A percentile compares a stretch with the other conserved stretches of the same genome.
phyloP scores from a whole-genome alignment of 1,140 invertebrate genomes.

The Scaptodrosophila lebanonensis region DNA sequence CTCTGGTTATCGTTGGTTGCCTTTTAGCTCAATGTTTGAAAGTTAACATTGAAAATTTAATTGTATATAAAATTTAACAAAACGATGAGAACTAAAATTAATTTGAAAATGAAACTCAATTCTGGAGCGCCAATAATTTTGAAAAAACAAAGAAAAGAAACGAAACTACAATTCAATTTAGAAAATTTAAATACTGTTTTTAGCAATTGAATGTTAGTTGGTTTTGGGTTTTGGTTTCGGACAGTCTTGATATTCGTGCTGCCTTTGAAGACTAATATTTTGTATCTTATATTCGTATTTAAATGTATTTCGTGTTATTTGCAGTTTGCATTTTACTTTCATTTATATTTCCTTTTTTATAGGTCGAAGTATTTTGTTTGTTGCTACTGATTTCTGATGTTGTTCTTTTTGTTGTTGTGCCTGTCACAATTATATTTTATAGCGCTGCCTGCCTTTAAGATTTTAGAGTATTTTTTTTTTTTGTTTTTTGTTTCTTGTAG shows the following conservation, averaged over 20 bases:
- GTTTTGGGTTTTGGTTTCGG: too few relatives aligned
- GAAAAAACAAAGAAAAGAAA: too few relatives aligned
- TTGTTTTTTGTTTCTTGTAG: conserved; percentile 23
- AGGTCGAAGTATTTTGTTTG: conserved; percentile 19
- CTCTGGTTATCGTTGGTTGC: too few relatives aligned
- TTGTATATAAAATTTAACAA: neutral
- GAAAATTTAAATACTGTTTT: too few relatives aligned
- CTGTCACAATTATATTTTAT: conserved; percentile 4
- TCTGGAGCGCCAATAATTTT: too few relatives aligned
- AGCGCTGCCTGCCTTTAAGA: conserved; percentile 27
- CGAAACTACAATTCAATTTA: too few relatives aligned
- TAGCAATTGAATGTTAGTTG: too few relatives aligned
- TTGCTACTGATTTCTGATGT: conserved; percentile 23
- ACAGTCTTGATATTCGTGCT: too few relatives aligned
- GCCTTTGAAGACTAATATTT: too few relatives aligned
- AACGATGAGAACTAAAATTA: too few relatives aligned
- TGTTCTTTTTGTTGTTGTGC: conserved; percentile 25
- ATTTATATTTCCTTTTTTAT: conserved; percentile 7
- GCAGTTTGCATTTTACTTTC: conserved; percentile 31
- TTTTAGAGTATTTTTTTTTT: conserved; percentile 5
- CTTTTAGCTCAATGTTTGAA: neutral
- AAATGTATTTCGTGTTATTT: conserved; percentile 53
- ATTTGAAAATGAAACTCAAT: too few relatives aligned
- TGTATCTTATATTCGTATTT: conserved; percentile 26
- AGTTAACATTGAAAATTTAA: conserved; percentile 1